Conservation (phyloP, 2,888 invertebrate species). For the Clanis bilineata region DNA sequence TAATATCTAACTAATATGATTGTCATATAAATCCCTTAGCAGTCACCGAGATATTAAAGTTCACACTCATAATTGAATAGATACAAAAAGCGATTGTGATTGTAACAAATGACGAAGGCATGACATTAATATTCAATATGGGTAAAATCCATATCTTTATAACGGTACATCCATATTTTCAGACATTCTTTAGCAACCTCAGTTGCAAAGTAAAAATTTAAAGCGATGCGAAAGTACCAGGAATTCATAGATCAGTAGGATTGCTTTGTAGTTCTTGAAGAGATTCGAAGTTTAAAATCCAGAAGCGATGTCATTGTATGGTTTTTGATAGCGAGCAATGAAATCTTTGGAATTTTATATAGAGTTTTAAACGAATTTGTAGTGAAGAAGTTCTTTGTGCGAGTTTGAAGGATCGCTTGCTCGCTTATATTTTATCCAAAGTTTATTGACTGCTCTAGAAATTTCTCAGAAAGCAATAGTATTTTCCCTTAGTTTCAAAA, state of each 20-base stretch:
- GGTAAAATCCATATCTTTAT: slow-evolving; percentile 5
- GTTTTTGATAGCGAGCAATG: slow-evolving; percentile 9
- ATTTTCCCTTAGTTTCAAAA: too few species aligned
- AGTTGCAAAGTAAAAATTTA: neutral
- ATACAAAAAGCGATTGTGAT: slow-evolving; percentile 7
- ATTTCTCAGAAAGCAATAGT: too few species aligned
- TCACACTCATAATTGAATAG: slow-evolving; percentile 7
- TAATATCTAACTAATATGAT: neutral
- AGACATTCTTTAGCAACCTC: neutral
- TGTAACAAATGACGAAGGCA: slow-evolving; percentile 6
- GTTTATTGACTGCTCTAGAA: too few species aligned
- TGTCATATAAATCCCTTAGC: neutral
- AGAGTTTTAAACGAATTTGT: neutral
- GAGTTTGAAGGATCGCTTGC: neutral
- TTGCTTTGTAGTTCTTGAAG: slow-evolving; percentile 7
- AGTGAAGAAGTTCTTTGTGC: neutral
- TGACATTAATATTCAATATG: slow-evolving; percentile 5
- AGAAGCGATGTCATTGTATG: slow-evolving; percentile 16
- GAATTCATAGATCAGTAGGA: neutral
- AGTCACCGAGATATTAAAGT: neutral
- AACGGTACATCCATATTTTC: neutral
- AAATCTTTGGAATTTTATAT: neutral
- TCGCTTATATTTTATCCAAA: neutral
- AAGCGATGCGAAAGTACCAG: neutral
- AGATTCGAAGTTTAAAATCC: slow-evolving; percentile 12